Conservation (phyloP, 2,113 vertebrate species). For the Calidris pugnax region DNA sequence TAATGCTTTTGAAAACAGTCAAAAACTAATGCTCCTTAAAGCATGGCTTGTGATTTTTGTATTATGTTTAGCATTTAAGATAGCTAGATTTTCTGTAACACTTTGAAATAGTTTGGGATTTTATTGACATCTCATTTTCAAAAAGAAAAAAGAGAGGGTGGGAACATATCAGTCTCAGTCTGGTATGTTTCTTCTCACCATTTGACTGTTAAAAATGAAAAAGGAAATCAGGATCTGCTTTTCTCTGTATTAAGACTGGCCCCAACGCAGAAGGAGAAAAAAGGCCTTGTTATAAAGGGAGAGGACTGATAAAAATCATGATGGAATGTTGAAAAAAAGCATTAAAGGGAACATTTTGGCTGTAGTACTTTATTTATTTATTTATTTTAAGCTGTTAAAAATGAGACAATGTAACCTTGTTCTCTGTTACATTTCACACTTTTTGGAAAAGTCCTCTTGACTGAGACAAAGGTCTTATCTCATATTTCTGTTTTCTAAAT, state of each 20-base stretch:
- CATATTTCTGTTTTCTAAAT: neutral
- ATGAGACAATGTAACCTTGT: neutral
- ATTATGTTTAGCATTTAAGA: neutral
- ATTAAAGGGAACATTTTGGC: conserved; percentile 22
- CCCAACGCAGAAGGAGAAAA: conserved; percentile 14
- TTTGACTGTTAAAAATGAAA: conserved; percentile 1
- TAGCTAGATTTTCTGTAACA: neutral
- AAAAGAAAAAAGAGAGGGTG: neutral
- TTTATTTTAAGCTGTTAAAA: neutral
- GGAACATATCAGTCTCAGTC: neutral
- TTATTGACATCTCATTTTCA: neutral
- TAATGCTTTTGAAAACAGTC: neutral
- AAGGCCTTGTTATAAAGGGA: neutral
- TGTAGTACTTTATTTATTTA: neutral
- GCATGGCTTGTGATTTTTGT: neutral
- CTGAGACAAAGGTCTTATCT: neutral
- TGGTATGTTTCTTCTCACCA: neutral
- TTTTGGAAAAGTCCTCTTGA: neutral
- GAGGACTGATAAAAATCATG: conserved; percentile 25
- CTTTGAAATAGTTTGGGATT: neutral
- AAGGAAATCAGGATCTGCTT: conserved; percentile 17
- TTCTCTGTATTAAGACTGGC: neutral
- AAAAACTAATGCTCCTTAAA: neutral
- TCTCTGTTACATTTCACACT: conserved; percentile 15
- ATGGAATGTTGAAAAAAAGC: conserved; percentile 22